Percentiles rank a stretch among this genome's conserved stretches.
phyloP scores from a whole-genome alignment of 2,113 vertebrate genomes.

The Gymnorhina tibicen region DNA sequence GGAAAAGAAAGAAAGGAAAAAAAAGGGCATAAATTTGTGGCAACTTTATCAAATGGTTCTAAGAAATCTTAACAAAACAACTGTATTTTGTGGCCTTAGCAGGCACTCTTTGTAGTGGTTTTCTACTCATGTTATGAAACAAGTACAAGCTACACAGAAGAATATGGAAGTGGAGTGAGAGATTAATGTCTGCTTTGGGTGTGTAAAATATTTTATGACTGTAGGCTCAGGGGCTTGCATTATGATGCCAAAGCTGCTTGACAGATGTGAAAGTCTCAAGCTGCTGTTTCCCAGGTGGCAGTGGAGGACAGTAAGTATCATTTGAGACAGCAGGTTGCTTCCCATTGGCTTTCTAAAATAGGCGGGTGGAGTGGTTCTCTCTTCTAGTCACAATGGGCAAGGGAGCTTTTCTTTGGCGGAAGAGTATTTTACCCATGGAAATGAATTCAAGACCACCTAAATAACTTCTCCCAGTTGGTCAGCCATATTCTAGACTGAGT shows the following conservation, averaged over 20 bases:
- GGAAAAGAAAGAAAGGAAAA: background rate
- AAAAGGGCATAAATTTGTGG: background rate
- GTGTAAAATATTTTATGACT: background rate
- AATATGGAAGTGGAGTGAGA: background rate
- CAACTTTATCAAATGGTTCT: background rate
- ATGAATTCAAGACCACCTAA: background rate
- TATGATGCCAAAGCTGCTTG: background rate
- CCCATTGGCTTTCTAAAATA: background rate
- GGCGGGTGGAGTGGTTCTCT: background rate
- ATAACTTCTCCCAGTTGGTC: too few relatives aligned
- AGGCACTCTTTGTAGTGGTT: background rate
- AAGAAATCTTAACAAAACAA: constrained; percentile 24
- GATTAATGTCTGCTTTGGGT: constrained; percentile 12
- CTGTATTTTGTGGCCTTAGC: background rate
- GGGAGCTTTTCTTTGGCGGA: background rate
- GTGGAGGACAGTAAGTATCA: background rate
- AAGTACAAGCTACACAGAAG: background rate
- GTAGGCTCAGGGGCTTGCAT: background rate
- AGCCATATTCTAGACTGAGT: too few relatives aligned
- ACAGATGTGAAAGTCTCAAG: constrained; percentile 11
- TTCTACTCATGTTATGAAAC: background rate
- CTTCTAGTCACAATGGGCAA: background rate
- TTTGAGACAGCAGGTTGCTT: background rate
- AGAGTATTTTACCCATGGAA: background rate
- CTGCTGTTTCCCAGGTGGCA: constrained; percentile 19